Evolutionary conservation across 1,140 invertebrate species (phyloP).

Genomic region (Bombus confusus): DNA sequence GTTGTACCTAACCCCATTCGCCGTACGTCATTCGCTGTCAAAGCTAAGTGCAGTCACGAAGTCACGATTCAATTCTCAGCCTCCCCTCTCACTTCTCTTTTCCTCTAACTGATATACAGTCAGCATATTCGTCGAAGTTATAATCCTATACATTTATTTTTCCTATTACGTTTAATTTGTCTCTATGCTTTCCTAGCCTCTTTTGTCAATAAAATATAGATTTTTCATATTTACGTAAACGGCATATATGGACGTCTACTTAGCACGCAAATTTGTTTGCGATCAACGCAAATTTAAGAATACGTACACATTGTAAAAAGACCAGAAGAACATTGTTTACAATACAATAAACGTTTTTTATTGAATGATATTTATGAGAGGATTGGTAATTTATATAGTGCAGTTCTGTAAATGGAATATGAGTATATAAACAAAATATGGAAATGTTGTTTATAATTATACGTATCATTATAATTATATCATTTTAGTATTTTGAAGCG

Average conservation of each 20-base stretch:
- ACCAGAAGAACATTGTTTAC: not conserved
- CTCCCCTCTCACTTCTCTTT: conserved; percentile 15
- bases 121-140: conserved; percentile 29
- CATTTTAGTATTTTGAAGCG: not conserved
- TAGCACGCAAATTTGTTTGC: not conserved
- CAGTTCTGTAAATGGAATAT: not conserved
- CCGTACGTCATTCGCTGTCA: conserved; percentile 63
- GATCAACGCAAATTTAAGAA: not conserved
- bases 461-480: not conserved
- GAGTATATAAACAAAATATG: not conserved
- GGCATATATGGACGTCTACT: not conserved
- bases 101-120: conserved; percentile 33
- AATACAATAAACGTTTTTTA: not conserved
- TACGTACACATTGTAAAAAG: not conserved
- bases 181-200: not conserved
- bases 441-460: not conserved
- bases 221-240: not conserved
- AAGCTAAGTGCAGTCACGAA: conserved; percentile 49
- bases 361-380: not conserved
- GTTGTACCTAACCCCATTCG: conserved; percentile 48
- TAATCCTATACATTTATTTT: conserved; percentile 8
- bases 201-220: not conserved
- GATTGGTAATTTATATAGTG: not conserved
- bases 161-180: not conserved
- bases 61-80: conserved; percentile 30